A percentile compares a stretch with the other conserved stretches of the same genome.
phyloP scores from a whole-genome alignment of 2,888 invertebrate genomes.

The Oasisia sp. region DNA sequence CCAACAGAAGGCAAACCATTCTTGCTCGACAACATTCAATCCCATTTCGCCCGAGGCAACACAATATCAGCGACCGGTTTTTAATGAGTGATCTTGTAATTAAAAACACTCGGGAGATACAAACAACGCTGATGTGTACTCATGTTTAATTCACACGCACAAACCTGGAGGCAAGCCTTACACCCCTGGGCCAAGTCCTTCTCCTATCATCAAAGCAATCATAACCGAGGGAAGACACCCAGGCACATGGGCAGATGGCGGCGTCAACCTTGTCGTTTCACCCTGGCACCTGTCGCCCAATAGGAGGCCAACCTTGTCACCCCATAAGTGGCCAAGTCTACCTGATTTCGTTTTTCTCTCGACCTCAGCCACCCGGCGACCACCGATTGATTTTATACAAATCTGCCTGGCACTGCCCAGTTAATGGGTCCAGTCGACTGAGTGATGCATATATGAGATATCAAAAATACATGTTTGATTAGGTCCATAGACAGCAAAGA shows the following conservation, averaged over 20 bases:
- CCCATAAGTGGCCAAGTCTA: not conserved
- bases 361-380: not conserved
- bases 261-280: not conserved
- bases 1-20: conserved; percentile 13
- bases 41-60: not conserved
- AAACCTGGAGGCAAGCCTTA: not conserved
- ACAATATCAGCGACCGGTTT: not conserved
- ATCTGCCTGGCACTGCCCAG: not conserved
- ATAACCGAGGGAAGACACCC: not conserved
- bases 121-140: not conserved
- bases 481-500: conserved; percentile 4
- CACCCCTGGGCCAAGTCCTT: not conserved
- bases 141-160: not conserved
- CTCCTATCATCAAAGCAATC: not conserved
- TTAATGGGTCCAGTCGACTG: not conserved
- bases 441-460: not conserved
- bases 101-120: not conserved
- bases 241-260: not conserved
- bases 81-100: conserved; percentile 10
- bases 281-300: not conserved
- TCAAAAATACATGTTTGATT: conserved; percentile 10
- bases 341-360: not conserved
- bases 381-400: conserved; percentile 3
- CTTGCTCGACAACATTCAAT: conserved; percentile 17
- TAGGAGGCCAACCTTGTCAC: not conserved